Conservation (phyloP, 2,888 invertebrate genomes). For the Meiosimyza platycephala region DNA sequence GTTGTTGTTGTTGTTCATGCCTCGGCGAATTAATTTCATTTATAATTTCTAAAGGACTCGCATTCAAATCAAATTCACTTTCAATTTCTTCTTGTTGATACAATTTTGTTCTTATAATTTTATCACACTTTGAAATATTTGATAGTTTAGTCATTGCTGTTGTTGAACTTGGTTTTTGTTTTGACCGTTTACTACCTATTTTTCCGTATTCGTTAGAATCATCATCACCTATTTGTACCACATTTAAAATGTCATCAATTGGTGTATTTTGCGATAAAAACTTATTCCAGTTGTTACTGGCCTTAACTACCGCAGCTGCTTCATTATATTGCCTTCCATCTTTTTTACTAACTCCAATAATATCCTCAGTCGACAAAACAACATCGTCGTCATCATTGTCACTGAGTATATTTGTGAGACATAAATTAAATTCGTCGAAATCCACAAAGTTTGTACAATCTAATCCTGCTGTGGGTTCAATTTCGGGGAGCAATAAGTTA, state of each 20-base stretch:
- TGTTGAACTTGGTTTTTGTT: not conserved
- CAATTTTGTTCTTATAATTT: slow-evolving; percentile 6
- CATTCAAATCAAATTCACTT: not conserved
- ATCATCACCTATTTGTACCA: slow-evolving; percentile 54
- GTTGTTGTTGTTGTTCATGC: slow-evolving; percentile 47
- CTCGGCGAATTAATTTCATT: not conserved
- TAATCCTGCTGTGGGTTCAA: slow-evolving; percentile 50
- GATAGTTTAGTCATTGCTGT: not conserved
- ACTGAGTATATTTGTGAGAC: slow-evolving; percentile 58
- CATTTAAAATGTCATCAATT: slow-evolving; percentile 53
- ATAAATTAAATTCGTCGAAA: slow-evolving; percentile 62
- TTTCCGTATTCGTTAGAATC: slow-evolving; percentile 43
- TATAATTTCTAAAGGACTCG: not conserved
- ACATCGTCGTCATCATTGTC: slow-evolving; percentile 53
- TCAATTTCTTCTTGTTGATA: slow-evolving; percentile 2
- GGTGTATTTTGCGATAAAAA: slow-evolving; percentile 33
- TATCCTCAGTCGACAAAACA: slow-evolving; percentile 40
- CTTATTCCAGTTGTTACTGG: slow-evolving; percentile 21
- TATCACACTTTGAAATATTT: slow-evolving; percentile 17
- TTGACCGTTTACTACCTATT: slow-evolving; percentile 24
- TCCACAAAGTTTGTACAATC: slow-evolving; percentile 59
- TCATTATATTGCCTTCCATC: slow-evolving; percentile 42
- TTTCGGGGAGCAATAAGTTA: slow-evolving; percentile 56
- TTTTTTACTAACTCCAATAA: slow-evolving; percentile 37
- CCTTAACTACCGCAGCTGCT: not conserved